phyloP scores from a whole-genome alignment of 2,797 vertebrate species.

The Ambastaia sidthimunki region DNA sequence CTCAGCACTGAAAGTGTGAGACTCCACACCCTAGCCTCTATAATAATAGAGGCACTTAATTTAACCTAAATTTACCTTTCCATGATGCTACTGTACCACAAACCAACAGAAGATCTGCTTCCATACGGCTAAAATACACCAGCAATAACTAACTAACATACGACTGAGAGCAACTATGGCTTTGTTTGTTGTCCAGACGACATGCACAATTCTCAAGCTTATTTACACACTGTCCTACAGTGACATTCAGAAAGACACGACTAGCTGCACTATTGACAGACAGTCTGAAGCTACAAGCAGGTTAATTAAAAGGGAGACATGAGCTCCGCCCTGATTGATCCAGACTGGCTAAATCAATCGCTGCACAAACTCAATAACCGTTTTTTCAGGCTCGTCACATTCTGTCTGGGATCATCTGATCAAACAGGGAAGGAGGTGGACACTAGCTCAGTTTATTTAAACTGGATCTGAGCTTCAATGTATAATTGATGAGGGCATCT shows the following conservation, averaged over 20 bases:
- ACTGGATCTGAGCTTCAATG: background rate
- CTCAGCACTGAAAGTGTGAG: background rate
- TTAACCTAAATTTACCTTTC: conserved; percentile 20
- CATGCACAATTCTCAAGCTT: background rate
- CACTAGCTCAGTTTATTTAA: conserved; percentile 7
- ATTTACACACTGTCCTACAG: conserved; percentile 7
- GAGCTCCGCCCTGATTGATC: conserved; percentile 33
- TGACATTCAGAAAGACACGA: conserved; percentile 1
- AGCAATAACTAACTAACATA: background rate
- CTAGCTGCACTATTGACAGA: background rate
- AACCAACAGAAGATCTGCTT: conserved; percentile 7
- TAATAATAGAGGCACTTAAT: conserved; percentile 1
- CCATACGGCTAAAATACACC: conserved; percentile 14
- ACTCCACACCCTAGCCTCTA: background rate
- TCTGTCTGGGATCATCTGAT: conserved; percentile 31
- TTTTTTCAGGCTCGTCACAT: conserved; percentile 33
- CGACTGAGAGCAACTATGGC: background rate
- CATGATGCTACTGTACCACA: background rate
- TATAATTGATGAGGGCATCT: conserved; percentile 31
- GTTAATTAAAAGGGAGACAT: conserved; percentile 48
- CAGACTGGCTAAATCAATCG: conserved; percentile 40
- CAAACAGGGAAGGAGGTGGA: conserved; percentile 4
- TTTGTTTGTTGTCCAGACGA: conserved; percentile 27
- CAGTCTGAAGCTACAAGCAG: conserved; percentile 13
- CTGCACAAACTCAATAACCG: conserved; percentile 20